Base-by-base conservation (phyloP, 2,888 invertebrate genomes). In the Aphodius sticticus region DNA sequence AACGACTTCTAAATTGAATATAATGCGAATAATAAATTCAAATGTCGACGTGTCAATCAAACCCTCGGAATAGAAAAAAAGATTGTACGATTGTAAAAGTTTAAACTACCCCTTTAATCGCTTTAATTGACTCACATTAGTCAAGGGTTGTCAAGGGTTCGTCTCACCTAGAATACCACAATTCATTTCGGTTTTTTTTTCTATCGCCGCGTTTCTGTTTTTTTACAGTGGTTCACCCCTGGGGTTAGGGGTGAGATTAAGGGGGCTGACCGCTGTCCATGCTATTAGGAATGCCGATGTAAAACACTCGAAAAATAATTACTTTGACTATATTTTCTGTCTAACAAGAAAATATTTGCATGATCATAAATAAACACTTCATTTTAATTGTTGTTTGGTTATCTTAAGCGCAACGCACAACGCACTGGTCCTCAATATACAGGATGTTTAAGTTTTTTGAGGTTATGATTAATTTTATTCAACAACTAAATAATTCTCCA, bases 31-130 rank as follows among this genome's bases (percentile, higher is more conserved):
- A 53, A 53, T 53, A 53, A 53, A 53, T 53, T 53, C 53, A 53
- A 53, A 53, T 53, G 53, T 53, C 53, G 53, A 53, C 53, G 7
- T 53, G 53, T 53, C 53, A 53, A 53, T 53, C 53, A 53, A 53
- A 53, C 53, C 53, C 53, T 1, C 53, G 53, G 53, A 1, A 26
- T 26, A 3, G 26, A 26, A 26, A 53, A 53, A 53, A 53, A 53
- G 12, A 7, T 53, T 53, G 53, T 53, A 53, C 53, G 53, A 53
- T 53, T 53, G 53, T 53, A 12, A 53, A 53, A 53, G 9, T 53
- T 53, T 53, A 53, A 53, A 53, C 53, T 53, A 53, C 53, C 53
- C 53, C 53, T 53, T 53, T 53, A 53, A 53, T 53, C 53, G 53
- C 53, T 53, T 53, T 53, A 53, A 53, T 53, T 53, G 53, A 53